Conservation (phyloP, 2,888 invertebrate species). For the Eremobia ochroleuca region DNA sequence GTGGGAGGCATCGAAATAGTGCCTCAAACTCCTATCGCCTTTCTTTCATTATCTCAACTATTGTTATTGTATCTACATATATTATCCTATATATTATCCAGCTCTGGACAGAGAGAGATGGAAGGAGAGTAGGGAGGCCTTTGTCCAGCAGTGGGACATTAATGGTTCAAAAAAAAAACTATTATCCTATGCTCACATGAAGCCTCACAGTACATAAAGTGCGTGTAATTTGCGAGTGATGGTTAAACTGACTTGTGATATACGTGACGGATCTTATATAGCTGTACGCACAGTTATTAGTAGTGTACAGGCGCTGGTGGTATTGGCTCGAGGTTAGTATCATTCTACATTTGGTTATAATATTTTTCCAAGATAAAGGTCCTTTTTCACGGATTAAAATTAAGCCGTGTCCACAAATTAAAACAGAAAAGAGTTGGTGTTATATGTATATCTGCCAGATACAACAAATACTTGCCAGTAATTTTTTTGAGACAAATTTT, state of each 20-base stretch:
- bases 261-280: constrained; percentile 32
- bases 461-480: not conserved
- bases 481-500: no score
- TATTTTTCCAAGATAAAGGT: not conserved
- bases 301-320: constrained; percentile 46
- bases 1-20: no score
- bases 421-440: not conserved
- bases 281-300: constrained; percentile 29
- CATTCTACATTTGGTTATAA: not conserved
- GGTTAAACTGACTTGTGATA: constrained; percentile 7
- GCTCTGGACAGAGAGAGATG: no score
- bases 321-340: not conserved
- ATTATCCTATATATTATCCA: no score
- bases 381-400: not conserved
- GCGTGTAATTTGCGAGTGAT: constrained; percentile 12
- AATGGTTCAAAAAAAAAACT: no score
- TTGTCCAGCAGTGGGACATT: no score
- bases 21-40: no score
- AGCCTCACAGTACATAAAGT: not conserved
- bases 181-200: not conserved
- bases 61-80: not conserved
- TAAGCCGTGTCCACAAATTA: not conserved
- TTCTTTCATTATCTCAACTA: not conserved
- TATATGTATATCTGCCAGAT: not conserved
- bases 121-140: no score